Base-by-base conservation (phyloP, 2,797 vertebrate genomes). In the Australoheros facetus region DNA sequence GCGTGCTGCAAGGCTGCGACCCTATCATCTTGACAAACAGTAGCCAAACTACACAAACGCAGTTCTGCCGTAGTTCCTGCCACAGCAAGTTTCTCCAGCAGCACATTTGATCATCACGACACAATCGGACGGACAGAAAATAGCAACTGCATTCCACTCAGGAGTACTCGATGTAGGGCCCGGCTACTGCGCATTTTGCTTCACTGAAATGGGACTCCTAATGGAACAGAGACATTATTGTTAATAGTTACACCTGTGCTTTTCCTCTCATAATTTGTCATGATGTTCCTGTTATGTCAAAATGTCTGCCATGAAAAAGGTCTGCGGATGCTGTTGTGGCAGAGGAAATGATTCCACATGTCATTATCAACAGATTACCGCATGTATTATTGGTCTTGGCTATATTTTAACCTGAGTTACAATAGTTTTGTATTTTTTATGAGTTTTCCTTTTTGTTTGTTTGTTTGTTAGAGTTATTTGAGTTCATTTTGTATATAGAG, bases 221-320 rank as follows among this genome's bases (percentile, higher is more conserved):
- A 85, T 78, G 72, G 62, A 72, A 64, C 17, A 60, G 69, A 77
- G 74, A 53, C 58, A 81, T 87, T 71, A 71, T 83, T 86, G 59
- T 58, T 85, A 85, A 85, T 80, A 78, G 85, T 80, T 86, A 85
- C 87, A 88, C 75, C 88, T 86, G 84, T 51, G 85, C 39, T 69
- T 78, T 80, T 84, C 75, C 79, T 62, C 14, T 75, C 7, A 73
- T 23, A 71, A 90, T 89, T 87, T 81, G 76, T 89, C 84, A 89
- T 21, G 26, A 77, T 87, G 90, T 88, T 88, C 87, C 58, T 79
- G 80, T 90, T 91, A 57, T 86, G 86, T 91, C 86, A 77, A 84
- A 81, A 62, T 64, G 59, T 81, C 81, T 48, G 45, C 54, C 12
- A 30, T 80, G 75, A 81, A 82, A 84, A 84, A 71, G 58, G 23